Evolutionary conservation across 1,140 invertebrate genomes (phyloP).

Genomic region (Tribolium castaneum): DNA sequence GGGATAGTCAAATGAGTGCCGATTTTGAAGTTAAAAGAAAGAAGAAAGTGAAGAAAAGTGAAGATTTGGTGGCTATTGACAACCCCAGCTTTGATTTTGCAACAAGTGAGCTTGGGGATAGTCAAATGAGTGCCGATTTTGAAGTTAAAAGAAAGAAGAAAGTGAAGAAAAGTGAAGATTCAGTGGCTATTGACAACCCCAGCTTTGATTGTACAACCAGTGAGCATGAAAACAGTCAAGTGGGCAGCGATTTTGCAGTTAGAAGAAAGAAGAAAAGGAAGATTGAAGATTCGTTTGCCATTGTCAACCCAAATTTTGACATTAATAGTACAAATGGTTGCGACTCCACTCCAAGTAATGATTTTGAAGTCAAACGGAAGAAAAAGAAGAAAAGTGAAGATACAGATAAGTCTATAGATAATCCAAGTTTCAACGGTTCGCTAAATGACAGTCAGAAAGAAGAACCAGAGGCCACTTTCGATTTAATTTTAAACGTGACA

Average conservation of each 20-base stretch:
- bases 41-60: constrained; percentile 36
- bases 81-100: background rate
- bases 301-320: constrained; percentile 40
- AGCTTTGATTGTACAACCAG: background rate
- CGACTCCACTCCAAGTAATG: background rate
- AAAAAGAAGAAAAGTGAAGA: constrained; percentile 64
- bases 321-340: background rate
- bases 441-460: background rate
- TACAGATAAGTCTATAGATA: constrained; percentile 68
- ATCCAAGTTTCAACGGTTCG: constrained; percentile 59
- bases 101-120: background rate
- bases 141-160: constrained; percentile 48
- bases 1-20: background rate
- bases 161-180: background rate
- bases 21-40: constrained; percentile 43
- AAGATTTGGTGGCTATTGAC: constrained; percentile 20
- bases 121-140: background rate
- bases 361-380: background rate
- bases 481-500: constrained; percentile 56
- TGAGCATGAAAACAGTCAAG: background rate
- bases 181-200: constrained; percentile 36
- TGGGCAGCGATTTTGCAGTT: constrained; percentile 13
- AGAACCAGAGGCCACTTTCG: constrained; percentile 37
- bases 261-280: constrained; percentile 44
- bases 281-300: constrained; percentile 16